phyloP scores from a whole-genome alignment of 2,888 invertebrate genomes.

The Cactoblastis cactorum region DNA sequence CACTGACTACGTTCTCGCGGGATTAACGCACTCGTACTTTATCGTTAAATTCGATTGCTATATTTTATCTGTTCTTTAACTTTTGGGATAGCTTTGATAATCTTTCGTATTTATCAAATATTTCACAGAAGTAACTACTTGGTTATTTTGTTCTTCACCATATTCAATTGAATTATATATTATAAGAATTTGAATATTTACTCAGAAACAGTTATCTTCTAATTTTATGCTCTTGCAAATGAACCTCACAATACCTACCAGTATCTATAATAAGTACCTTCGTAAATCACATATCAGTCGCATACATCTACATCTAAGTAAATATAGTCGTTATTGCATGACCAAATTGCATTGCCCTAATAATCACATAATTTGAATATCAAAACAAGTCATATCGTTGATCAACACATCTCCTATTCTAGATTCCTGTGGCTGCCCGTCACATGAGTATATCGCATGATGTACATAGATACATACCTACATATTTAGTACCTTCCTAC shows the following conservation, averaged over 20 bases:
- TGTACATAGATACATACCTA: background rate
- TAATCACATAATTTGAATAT: constrained; percentile 60
- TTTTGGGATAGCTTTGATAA: background rate
- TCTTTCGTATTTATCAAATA: background rate
- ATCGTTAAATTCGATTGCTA: constrained; percentile 15
- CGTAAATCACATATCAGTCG: background rate
- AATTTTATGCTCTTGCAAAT: too few species aligned
- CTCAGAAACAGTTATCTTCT: too few species aligned
- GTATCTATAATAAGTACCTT: background rate
- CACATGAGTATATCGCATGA: background rate
- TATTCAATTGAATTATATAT: too few species aligned
- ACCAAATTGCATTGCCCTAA: constrained; percentile 41
- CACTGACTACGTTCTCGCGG: constrained; percentile 64
- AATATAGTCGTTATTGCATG: constrained; percentile 38
- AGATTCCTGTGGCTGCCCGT: background rate
- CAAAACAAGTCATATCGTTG: constrained; percentile 29
- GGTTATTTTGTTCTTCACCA: too few species aligned
- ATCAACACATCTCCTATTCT: constrained; percentile 35
- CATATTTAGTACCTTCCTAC: background rate
- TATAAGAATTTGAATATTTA: too few species aligned
- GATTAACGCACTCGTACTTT: constrained; percentile 60
- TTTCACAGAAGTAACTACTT: background rate
- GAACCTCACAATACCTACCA: background rate
- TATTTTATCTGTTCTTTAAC: constrained; percentile 12
- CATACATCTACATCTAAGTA: constrained; percentile 25